Conservation (phyloP, 2,888 invertebrate genomes). For the Trissolcus brochymenae region DNA sequence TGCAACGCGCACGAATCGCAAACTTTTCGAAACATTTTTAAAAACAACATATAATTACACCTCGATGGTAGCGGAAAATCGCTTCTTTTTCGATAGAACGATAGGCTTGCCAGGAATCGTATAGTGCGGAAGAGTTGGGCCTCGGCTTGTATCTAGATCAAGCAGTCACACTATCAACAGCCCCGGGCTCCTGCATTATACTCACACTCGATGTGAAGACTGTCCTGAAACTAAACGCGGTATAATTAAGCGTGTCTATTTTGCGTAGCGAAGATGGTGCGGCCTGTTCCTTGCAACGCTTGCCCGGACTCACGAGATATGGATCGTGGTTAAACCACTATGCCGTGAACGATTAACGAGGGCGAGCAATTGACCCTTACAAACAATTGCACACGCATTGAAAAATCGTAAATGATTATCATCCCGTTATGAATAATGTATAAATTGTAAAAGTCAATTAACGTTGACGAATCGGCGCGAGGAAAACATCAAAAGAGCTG, state of each 20-base stretch:
- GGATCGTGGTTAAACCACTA: slow-evolving; percentile 64
- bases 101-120: slow-evolving; percentile 31
- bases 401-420: slow-evolving; percentile 52
- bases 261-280: slow-evolving; percentile 61
- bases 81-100: slow-evolving; percentile 3
- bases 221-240: slow-evolving; percentile 55
- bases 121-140: slow-evolving; percentile 57
- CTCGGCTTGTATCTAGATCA: slow-evolving; percentile 56
- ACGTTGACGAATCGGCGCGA: neutral
- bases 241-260: slow-evolving; percentile 67
- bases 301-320: slow-evolving; percentile 64
- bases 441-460: slow-evolving; percentile 22
- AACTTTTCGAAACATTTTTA: slow-evolving; percentile 42
- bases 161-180: slow-evolving; percentile 56
- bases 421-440: slow-evolving; percentile 8
- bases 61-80: slow-evolving; percentile 48
- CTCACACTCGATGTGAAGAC: slow-evolving; percentile 55
- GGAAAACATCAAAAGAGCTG: neutral
- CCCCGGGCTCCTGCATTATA: slow-evolving; percentile 50
- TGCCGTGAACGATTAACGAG: slow-evolving; percentile 68
- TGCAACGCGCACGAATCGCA: slow-evolving; percentile 20
- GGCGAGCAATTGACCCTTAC: slow-evolving; percentile 62
- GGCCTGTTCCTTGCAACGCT: slow-evolving; percentile 61
- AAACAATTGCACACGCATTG: slow-evolving; percentile 51
- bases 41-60: slow-evolving; percentile 34